Evolutionary conservation across 2,888 invertebrate genomes (phyloP), one percentile per base, ranked within the genome.

Genomic region (Hydrotaea diabolus): DNA sequence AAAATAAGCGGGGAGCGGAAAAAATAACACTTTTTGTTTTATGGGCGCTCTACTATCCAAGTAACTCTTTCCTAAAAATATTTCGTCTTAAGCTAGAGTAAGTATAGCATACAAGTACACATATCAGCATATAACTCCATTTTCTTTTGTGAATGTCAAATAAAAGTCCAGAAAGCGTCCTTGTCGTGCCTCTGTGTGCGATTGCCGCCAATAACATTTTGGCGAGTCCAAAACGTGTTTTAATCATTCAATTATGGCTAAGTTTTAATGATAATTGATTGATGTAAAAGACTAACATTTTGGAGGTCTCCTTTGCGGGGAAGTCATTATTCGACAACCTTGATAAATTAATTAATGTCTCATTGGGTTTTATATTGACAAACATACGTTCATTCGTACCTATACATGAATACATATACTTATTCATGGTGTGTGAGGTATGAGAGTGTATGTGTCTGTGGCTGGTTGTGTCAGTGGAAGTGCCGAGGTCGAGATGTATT

Each of bases 341-440:
- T 62, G 13, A 59, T 31, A 62, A 62, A 46, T 62, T 75, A 75
- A 62, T 75, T 62, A 49, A 75, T 75, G 26, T 64, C 57, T 5
- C 13, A 8, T 36, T 21, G 36, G 23, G 23, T 15, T 21, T 9
- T 71, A 15, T 36, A 31, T 31, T 4, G 8, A 8, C 69, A 69
- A 19, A 19, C 26, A 59, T 23, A 55, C 26, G 21, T n/a, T n/a
- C n/a, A n/a, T 19, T 8, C 21, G 23, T 11, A 26, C 19, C 39
- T 39, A 21, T n/a, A n/a, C n/a, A n/a, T n/a, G n/a, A n/a, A 31
- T 7, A 31, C 31, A 31, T 31, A 31, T 31, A 31, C 7, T 31
- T 31, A 31, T 31, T 31, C 31, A 31, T 31, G 7, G n/a, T n/a
- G 31, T 31, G 31, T 7, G 23, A 53, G 39, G 39, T 4, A 31